These are phyloP conservation scores for Onchidella celtica DNA, from an alignment of 2,888 invertebrate genomes.

Conservation along the genomic window DNA sequence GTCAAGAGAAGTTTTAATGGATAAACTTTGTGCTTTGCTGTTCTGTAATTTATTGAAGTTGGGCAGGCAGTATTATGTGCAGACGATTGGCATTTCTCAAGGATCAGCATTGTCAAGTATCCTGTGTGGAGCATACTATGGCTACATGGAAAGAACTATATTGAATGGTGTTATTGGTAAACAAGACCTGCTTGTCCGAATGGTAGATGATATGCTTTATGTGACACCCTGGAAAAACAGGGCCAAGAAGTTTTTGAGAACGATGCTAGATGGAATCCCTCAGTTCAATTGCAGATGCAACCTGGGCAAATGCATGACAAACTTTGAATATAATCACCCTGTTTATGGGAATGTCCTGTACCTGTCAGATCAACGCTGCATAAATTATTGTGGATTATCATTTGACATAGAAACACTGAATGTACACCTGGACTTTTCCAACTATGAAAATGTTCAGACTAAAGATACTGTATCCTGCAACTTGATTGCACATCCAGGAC, in stretches of 20 bases:
- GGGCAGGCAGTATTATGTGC: constrained; percentile 65
- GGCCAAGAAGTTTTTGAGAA: constrained; percentile 65
- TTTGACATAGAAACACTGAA: constrained; percentile 17
- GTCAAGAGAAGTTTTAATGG: constrained; percentile 13
- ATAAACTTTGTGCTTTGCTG: constrained; percentile 24
- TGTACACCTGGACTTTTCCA: constrained; percentile 32
- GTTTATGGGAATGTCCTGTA: constrained; percentile 23
- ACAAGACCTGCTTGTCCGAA: constrained; percentile 68
- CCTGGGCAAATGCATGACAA: constrained; percentile 24
- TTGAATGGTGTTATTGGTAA: neutral
- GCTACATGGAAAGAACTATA: constrained; percentile 62
- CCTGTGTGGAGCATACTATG: constrained; percentile 76
- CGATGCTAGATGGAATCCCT: constrained; percentile 64
- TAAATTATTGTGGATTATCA: constrained; percentile 21
- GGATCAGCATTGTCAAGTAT: constrained; percentile 76
- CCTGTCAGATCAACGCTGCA: neutral
- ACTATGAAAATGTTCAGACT: constrained; percentile 13
- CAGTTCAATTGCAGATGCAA: constrained; percentile 72
- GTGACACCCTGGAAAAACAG: constrained; percentile 67
- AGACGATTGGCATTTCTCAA: constrained; percentile 73
- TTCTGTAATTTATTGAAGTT: constrained; percentile 57
- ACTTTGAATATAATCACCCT: constrained; percentile 32
- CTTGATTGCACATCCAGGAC: constrained; percentile 15
- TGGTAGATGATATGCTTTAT: constrained; percentile 76
- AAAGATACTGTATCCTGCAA: constrained; percentile 30